phyloP scores from a whole-genome alignment of 2,113 vertebrate genomes.

The Python bivittatus region DNA sequence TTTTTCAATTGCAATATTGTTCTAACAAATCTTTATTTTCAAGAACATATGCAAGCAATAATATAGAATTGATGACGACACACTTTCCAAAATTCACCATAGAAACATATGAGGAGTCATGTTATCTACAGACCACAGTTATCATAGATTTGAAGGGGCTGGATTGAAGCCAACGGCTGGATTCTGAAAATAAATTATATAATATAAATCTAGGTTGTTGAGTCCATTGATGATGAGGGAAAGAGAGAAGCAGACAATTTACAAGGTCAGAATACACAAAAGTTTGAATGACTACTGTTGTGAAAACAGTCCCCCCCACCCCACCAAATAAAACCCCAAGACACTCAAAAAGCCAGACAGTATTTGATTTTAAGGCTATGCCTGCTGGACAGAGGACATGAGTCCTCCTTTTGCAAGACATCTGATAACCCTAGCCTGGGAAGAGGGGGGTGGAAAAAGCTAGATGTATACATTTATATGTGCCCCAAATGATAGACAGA shows the following conservation, averaged over 20 bases:
- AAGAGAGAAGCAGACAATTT: not conserved
- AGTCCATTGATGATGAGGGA: not conserved
- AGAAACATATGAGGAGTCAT: not conserved
- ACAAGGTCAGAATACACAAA: not conserved
- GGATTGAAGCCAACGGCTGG: not conserved
- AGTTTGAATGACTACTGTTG: not conserved
- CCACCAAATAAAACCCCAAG: not conserved
- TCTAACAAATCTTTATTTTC: not conserved
- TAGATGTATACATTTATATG: not conserved
- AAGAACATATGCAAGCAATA: not conserved
- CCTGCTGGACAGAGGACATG: not conserved
- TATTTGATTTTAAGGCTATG: not conserved
- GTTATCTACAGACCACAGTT: not conserved
- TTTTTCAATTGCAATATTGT: not conserved
- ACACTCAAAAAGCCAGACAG: not conserved
- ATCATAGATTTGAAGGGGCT: not conserved
- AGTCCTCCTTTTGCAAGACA: not conserved
- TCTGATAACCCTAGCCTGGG: not conserved
- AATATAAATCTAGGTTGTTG: not conserved
- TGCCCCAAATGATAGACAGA: not conserved
- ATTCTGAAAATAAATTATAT: not conserved
- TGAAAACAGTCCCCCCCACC: not conserved
- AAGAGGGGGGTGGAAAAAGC: not conserved
- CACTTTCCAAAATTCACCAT: not conserved
- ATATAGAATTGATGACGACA: not conserved